Base-by-base conservation (phyloP, 2,888 invertebrate species). In the Eilema sororculum region DNA sequence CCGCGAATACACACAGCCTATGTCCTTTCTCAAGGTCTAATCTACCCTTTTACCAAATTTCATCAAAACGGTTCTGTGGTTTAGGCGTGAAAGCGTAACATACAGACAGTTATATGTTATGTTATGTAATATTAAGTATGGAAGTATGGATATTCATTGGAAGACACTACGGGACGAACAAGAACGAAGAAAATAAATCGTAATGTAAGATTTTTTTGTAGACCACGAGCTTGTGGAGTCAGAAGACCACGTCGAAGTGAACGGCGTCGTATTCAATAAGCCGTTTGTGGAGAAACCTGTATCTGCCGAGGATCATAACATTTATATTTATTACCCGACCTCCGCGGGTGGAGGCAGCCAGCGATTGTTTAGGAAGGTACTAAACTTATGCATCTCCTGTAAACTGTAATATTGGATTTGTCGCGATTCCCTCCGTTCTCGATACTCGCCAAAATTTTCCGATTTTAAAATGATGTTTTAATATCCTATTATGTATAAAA, bases 211-310 rank as follows among this genome's bases (percentile, higher is more conserved):
- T 28, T 9, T 2, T 25, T 22, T 77, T 76, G 25, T 71, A 98
- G 99, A 98, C 93, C 98, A 98, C 89, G 98, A 98, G 89, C 93
- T 99, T 69, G 98, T 99, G 64, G 99, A 99, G 91, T 98, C 98
- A 0, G 99, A 99, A 90, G 99, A 99, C 92, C 98, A 99, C 85
- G 99, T 99, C 5, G 99, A 99, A 95, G 98, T 99, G 63, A 99
- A 99, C 89, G 99, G 99, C 9, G 97, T 98, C 37, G 97, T 97
- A 28, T 99, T 99, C 89, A 99, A 99, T 89, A 99, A 99, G 89
- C 99, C 99, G 0, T 99, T 99, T 95, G 99, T 99, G 25, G 99
- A 99, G 95, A 99, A 99, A 90, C 99, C 99, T 0, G 98, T 99
- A 10, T 99, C 99, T 28, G 99, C 99, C 0, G 99, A 99, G 93